phyloP scores from a whole-genome alignment of 2,888 invertebrate genomes.

The Troides helena region DNA sequence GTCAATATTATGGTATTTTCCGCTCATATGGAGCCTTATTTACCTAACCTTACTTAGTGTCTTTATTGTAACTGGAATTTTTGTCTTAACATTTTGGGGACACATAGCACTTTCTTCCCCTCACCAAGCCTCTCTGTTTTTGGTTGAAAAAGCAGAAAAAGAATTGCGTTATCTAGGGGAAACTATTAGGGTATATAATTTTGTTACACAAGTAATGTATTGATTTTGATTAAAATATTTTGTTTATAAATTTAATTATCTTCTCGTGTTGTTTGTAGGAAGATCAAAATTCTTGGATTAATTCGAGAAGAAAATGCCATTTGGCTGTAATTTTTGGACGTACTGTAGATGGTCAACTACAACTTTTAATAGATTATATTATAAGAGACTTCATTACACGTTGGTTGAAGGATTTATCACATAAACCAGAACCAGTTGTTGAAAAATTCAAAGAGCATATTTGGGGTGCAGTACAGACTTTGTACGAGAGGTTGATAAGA shows the following conservation, averaged over 20 bases:
- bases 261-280: constrained; percentile 47
- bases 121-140: constrained; percentile 81
- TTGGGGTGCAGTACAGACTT: constrained; percentile 87
- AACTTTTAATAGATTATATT: constrained; percentile 89
- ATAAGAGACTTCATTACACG: constrained; percentile 88
- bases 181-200: constrained; percentile 77
- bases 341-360: constrained; percentile 90
- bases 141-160: constrained; percentile 81
- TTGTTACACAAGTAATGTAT: not conserved
- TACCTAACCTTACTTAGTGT: constrained; percentile 56
- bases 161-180: constrained; percentile 82
- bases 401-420: constrained; percentile 87
- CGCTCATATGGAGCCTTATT: constrained; percentile 54
- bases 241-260: not conserved
- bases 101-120: constrained; percentile 83
- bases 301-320: constrained; percentile 71
- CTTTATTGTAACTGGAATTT: constrained; percentile 52
- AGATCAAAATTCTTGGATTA: constrained; percentile 66
- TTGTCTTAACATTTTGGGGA: constrained; percentile 78
- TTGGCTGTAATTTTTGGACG: constrained; percentile 90
- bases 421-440: constrained; percentile 83
- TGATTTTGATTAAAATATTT: not conserved
- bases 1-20: constrained; percentile 58
- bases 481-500: constrained; percentile 86
- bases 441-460: constrained; percentile 88